These are phyloP conservation scores for Schizopygopsis pylzovi DNA, from an alignment of 2,797 vertebrate genomes.

Conservation along the genomic window DNA sequence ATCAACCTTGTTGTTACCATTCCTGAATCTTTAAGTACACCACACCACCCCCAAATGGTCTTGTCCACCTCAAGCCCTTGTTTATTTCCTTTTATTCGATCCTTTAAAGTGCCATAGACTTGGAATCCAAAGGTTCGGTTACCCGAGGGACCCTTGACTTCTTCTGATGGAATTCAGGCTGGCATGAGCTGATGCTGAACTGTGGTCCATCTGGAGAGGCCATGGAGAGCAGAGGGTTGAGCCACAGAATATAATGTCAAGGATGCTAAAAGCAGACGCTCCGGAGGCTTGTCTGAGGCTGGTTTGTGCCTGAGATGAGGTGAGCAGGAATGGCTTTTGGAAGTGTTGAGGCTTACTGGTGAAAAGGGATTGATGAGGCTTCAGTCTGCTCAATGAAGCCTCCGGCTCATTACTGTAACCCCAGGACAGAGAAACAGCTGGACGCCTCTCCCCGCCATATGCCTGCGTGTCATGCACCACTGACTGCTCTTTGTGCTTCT, in stretches of 20 bases:
- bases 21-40: not conserved
- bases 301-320: constrained; percentile 32
- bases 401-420: constrained; percentile 64
- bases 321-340: constrained; percentile 27
- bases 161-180: not conserved
- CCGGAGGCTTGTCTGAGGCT: constrained; percentile 19
- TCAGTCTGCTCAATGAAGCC: constrained; percentile 60
- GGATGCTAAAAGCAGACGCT: constrained; percentile 37
- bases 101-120: constrained; percentile 3
- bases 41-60: not conserved
- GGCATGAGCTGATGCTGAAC: constrained; percentile 19
- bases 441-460: constrained; percentile 61
- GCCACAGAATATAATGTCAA: constrained; percentile 39
- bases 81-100: constrained; percentile 1
- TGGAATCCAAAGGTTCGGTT: not conserved
- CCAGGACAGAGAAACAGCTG: constrained; percentile 65
- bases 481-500: constrained; percentile 59
- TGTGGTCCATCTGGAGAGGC: constrained; percentile 17
- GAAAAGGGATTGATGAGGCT: constrained; percentile 62
- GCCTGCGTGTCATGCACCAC: constrained; percentile 58
- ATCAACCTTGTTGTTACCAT: not conserved
- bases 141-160: not conserved
- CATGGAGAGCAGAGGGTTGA: constrained; percentile 15
- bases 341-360: constrained; percentile 47
- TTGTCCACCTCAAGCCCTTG: not conserved